Conservation (phyloP, 1,140 invertebrate genomes). For the Halictus rubicundus region DNA sequence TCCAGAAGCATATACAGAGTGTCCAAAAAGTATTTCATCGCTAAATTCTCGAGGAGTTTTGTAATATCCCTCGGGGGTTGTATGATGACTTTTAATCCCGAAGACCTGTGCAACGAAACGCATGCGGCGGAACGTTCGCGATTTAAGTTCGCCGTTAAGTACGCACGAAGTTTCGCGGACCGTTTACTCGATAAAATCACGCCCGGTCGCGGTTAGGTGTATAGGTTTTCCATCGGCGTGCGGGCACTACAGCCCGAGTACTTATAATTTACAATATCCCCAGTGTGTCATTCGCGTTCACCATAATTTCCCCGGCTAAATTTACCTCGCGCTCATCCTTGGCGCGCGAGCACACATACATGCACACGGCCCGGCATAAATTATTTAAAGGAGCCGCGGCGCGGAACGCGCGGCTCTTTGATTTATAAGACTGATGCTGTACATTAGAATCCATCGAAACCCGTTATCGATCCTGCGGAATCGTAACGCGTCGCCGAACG, state of each 20-base stretch:
- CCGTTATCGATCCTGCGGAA: background rate
- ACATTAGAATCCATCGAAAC: background rate
- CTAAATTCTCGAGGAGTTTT: too few species aligned
- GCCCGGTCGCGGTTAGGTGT: background rate
- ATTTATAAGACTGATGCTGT: background rate
- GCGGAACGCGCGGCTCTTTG: background rate
- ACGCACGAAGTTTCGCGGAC: background rate
- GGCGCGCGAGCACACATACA: background rate
- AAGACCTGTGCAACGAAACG: too few species aligned
- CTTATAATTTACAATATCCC: constrained; percentile 5
- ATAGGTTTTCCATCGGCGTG: background rate
- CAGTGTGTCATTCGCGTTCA: background rate
- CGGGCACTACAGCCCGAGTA: background rate
- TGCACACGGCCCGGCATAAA: background rate
- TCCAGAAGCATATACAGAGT: too few species aligned
- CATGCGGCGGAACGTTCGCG: too few species aligned
- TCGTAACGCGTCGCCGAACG: background rate
- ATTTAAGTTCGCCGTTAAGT: background rate
- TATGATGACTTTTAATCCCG: too few species aligned
- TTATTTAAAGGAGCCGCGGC: background rate
- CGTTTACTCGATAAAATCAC: background rate
- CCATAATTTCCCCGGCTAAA: constrained; percentile 1
- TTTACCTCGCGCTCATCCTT: background rate
- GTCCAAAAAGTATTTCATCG: too few species aligned
- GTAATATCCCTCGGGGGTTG: too few species aligned